Evolutionary conservation across 2,888 invertebrate genomes (phyloP), one percentile per base, ranked within the genome.

Genomic region (Heliconius sara): DNA sequence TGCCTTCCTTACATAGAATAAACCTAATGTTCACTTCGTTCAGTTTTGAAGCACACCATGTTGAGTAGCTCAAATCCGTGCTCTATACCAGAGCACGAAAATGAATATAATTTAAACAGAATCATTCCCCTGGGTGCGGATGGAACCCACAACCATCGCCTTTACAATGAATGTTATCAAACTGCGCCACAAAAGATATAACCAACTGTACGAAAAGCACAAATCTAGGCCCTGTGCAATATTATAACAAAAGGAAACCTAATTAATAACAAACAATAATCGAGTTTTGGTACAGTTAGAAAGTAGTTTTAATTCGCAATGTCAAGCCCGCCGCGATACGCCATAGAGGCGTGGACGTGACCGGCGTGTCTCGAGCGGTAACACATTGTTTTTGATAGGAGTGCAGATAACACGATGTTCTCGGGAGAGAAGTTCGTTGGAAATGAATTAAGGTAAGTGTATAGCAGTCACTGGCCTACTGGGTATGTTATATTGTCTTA

Each of bases 181-280:
- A 60, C 4, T 60, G 9, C 1, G 3, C n/a, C n/a, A 60, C n/a
- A 3, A 60, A 60, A 60, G n/a, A 60, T 12, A n/a, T 60, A 22
- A n/a, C n/a, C n/a, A 60, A 60, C n/a, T 60, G 2, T 60, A n/a
- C 0, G 10, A n/a, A 60, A 60, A n/a, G n/a, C 60, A n/a, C 60
- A n/a, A 60, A n/a, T n/a, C 10, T 60, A n/a, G 10, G n/a, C 4
- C 3, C n/a, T 60, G n/a, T 60, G n/a, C 4, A 10, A 10, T 5
- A 68, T 10, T 25, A 25, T 70, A n/a, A 39, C 43, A 25, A 47
- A 72, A 34, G 22, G 12, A 52, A 57, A 57, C 13, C 30, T n/a
- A 72, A 72, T 72, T 57, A 52, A 72, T 57, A 72, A 34, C n/a
- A n/a, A 57, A 57, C 22, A 5, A n/a, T 57, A 57, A 73, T 73